phyloP scores from a whole-genome alignment of 2,888 invertebrate genomes.

The Apomyelois bistriatella region DNA sequence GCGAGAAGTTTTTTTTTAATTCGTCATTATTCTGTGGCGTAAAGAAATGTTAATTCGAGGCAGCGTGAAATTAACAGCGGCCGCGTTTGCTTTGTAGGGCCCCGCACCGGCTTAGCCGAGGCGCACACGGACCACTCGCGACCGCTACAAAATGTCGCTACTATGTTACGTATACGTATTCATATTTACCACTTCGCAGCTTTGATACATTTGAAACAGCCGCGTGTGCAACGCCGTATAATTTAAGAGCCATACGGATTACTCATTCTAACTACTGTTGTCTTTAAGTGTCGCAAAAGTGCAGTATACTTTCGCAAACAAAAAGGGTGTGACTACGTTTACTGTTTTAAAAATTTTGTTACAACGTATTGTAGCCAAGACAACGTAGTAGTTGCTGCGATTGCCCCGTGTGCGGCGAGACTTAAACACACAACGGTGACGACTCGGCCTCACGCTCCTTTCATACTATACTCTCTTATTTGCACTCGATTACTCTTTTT shows the following conservation, averaged over 20 bases:
- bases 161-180: not conserved
- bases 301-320: too few species aligned
- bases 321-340: not conserved
- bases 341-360: not conserved
- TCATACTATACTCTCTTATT: conserved; percentile 71
- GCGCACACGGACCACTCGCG: not conserved
- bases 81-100: conserved; percentile 72
- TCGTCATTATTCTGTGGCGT: conserved; percentile 80
- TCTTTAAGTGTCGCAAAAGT: too few species aligned
- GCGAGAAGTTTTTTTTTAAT: conserved; percentile 77
- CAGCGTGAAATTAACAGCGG: conserved; percentile 81
- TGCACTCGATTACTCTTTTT: conserved; percentile 74
- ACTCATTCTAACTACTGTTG: too few species aligned
- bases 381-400: not conserved
- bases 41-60: conserved; percentile 81
- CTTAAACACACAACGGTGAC: conserved; percentile 80
- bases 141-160: not conserved
- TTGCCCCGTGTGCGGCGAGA: conserved; percentile 18
- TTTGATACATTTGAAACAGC: too few species aligned
- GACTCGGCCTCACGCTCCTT: conserved; percentile 56
- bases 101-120: conserved; percentile 55
- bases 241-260: not conserved
- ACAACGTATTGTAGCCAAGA: too few species aligned
- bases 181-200: not conserved
- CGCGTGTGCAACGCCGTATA: too few species aligned